Conservation (phyloP, 30 jellyfish, hydroid and myxozoan genomes). For the Pelagia noctiluca region DNA sequence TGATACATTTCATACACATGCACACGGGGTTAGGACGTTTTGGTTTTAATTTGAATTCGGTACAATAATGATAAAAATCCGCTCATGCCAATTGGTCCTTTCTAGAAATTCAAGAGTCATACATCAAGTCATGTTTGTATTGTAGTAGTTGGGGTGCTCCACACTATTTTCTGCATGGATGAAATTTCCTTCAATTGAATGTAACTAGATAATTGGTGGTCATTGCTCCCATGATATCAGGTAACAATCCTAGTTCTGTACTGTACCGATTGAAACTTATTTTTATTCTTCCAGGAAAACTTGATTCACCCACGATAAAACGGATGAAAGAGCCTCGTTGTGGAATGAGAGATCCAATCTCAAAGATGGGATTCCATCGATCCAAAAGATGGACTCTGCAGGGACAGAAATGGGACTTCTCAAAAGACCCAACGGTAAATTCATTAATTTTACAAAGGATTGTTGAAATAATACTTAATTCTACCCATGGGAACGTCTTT, state of each 20-base stretch:
- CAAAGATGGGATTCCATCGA: constrained; percentile 17
- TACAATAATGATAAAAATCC: too few species aligned
- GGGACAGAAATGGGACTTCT: constrained; percentile 74
- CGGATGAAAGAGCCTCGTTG: constrained; percentile 75
- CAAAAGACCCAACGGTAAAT: neutral
- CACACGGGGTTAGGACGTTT: too few species aligned
- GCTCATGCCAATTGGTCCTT: too few species aligned
- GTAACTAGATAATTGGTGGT: neutral
- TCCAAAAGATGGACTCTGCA: constrained; percentile 54
- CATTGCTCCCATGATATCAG: neutral
- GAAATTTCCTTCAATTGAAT: neutral
- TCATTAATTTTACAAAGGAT: too few species aligned
- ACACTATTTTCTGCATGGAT: neutral
- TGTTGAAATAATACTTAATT: neutral
- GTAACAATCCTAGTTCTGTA: neutral
- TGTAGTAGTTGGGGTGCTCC: too few species aligned
- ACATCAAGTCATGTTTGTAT: too few species aligned
- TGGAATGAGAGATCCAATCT: constrained; percentile 73
- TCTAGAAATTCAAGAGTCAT: too few species aligned
- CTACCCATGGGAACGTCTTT: neutral
- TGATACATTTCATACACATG: too few species aligned
- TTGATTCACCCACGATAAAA: constrained; percentile 54
- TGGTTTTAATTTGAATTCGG: too few species aligned
- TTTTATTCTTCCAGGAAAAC: constrained; percentile 40
- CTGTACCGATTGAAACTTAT: neutral